phyloP scores from a whole-genome alignment of 1,140 invertebrate genomes.

The Cotesia typhae region DNA sequence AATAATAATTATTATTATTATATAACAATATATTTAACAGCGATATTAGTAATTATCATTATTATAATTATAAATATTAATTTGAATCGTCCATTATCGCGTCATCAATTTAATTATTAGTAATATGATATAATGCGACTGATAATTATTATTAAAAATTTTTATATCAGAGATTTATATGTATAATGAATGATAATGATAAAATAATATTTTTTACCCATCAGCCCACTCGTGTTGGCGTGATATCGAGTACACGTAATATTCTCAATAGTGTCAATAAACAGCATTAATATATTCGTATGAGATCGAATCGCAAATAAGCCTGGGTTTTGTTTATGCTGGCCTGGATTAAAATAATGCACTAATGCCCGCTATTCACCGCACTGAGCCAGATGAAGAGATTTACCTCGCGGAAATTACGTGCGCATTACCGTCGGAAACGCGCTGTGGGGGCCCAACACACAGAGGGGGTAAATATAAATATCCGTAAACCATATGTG shows the following conservation, averaged over 20 bases:
- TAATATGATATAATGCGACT: no score
- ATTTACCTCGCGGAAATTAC: slow-evolving; percentile 51
- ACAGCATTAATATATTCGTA: slow-evolving; percentile 28
- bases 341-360: slow-evolving; percentile 50
- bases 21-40: no score
- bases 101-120: no score
- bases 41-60: no score
- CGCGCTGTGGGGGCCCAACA: slow-evolving; percentile 3
- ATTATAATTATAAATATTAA: no score
- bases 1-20: no score
- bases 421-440: slow-evolving; percentile 43
- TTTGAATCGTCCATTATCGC: no score
- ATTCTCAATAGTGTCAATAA: slow-evolving; percentile 13
- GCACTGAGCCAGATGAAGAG: slow-evolving; percentile 47
- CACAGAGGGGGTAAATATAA: no score
- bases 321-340: slow-evolving; percentile 44
- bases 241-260: slow-evolving; percentile 12
- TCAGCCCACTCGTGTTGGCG: neutral
- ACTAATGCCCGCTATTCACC: slow-evolving; percentile 38
- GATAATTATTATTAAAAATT: no score
- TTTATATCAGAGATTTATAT: no score
- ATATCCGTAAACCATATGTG: no score
- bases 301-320: slow-evolving; percentile 33
- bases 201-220: neutral
- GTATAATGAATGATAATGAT: no score